These are phyloP conservation scores for Atethmia centrago DNA, from an alignment of 2,888 invertebrate genomes.

Conservation along the genomic window DNA sequence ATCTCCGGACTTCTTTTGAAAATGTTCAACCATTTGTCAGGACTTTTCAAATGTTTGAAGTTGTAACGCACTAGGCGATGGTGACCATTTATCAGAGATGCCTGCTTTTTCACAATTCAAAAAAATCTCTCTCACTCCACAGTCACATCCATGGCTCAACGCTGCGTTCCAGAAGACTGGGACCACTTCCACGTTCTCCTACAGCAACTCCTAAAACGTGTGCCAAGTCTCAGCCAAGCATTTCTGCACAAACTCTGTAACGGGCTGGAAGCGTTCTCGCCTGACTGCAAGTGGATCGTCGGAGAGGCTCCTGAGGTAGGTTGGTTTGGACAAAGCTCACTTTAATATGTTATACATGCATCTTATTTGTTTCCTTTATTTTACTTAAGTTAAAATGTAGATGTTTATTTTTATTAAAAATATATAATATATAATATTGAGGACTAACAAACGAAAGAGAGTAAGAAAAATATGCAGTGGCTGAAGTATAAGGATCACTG, in stretches of 20 bases:
- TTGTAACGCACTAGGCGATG: neutral
- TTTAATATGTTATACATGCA: neutral
- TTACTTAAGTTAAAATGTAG: no score
- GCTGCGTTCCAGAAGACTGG: slow-evolving; percentile 97
- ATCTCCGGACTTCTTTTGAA: no score
- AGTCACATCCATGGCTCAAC: slow-evolving; percentile 91
- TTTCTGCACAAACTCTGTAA: slow-evolving; percentile 95
- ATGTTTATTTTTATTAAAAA: neutral
- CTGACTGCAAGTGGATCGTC: slow-evolving; percentile 98
- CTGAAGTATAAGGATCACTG: no score
- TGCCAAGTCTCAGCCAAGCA: slow-evolving; percentile 94
- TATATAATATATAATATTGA: neutral
- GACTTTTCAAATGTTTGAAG: neutral
- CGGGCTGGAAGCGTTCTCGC: slow-evolving; percentile 98
- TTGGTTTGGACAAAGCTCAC: neutral
- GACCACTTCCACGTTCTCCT: slow-evolving; percentile 98
- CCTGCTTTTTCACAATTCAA: neutral
- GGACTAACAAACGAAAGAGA: neutral
- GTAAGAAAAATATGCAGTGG: neutral
- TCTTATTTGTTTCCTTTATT: no score
- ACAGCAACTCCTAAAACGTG: slow-evolving; percentile 95
- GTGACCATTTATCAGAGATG: neutral
- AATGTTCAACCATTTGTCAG: neutral
- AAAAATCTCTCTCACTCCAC: neutral
- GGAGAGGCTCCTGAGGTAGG: slow-evolving; percentile 97